Conservation (phyloP, 2,113 vertebrate genomes). For the Psilopsiagon aymara region DNA sequence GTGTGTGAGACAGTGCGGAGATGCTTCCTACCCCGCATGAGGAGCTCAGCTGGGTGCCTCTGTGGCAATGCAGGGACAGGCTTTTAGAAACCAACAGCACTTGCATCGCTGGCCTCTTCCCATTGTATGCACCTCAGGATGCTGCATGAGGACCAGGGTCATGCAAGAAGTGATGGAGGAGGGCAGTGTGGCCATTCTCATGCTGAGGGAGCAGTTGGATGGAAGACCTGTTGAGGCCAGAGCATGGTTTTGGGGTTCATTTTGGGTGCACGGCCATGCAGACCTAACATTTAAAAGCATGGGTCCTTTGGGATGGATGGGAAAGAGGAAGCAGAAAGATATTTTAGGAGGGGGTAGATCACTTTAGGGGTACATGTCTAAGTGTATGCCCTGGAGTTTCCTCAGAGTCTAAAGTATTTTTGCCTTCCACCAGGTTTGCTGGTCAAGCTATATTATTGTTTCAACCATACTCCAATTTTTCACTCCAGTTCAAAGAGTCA, state of each 20-base stretch:
- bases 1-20: background rate
- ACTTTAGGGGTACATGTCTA: background rate
- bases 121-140: rapidly evolving
- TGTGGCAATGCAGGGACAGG: rapidly evolving
- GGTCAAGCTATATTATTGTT: background rate
- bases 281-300: background rate
- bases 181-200: background rate
- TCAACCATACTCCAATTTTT: background rate
- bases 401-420: background rate
- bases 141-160: background rate
- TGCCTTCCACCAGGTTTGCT: background rate
- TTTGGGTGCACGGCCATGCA: background rate
- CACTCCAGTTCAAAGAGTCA: background rate
- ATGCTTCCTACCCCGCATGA: rapidly evolving
- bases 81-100: background rate
- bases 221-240: background rate
- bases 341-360: background rate
- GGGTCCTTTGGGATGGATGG: background rate
- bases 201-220: background rate
- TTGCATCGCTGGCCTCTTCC: background rate
- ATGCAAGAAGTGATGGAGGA: background rate
- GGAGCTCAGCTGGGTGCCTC: background rate
- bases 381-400: background rate
- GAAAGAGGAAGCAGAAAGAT: background rate
- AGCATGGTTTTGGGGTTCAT: background rate